Evolutionary conservation across 2,888 invertebrate genomes (phyloP).

Genomic region (Andricus curvator): DNA sequence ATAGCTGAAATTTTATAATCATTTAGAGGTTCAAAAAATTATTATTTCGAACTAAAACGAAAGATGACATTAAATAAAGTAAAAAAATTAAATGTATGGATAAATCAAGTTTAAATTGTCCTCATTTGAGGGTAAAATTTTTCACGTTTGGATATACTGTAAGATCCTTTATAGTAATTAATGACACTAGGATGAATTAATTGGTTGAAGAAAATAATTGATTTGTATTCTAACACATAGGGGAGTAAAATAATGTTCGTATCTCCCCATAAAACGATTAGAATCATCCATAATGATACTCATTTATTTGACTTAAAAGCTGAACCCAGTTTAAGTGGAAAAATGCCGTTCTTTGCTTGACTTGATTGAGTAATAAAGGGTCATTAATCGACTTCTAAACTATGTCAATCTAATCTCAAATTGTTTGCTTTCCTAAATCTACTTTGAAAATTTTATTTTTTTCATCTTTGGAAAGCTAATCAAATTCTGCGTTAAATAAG

Average conservation of each 20-base stretch:
- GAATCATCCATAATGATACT: conserved; percentile 33
- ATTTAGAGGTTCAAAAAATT: no score
- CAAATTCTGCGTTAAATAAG: no score
- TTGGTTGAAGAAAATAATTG: conserved; percentile 1
- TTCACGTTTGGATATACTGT: not conserved
- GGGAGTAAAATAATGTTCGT: not conserved
- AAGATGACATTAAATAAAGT: no score
- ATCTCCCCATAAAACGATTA: not conserved
- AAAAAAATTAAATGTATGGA: no score
- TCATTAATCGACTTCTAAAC: conserved; percentile 8
- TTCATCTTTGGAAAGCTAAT: no score
- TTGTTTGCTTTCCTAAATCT: not conserved
- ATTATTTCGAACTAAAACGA: no score
- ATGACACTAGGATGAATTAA: not conserved
- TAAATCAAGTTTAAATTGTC: not conserved
- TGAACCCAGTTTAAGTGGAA: conserved; percentile 16
- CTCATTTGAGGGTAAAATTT: not conserved
- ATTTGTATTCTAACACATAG: conserved; percentile 3
- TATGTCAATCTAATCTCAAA: not conserved
- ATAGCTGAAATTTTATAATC: no score
- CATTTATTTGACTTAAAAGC: conserved; percentile 39
- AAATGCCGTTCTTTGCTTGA: conserved; percentile 13
- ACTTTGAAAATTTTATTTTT: no score
- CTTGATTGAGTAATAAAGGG: not conserved
- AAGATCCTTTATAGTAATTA: not conserved